These are phyloP conservation scores for Acanthopagrus latus DNA, from an alignment of 2,797 vertebrate species.

Conservation along the genomic window DNA sequence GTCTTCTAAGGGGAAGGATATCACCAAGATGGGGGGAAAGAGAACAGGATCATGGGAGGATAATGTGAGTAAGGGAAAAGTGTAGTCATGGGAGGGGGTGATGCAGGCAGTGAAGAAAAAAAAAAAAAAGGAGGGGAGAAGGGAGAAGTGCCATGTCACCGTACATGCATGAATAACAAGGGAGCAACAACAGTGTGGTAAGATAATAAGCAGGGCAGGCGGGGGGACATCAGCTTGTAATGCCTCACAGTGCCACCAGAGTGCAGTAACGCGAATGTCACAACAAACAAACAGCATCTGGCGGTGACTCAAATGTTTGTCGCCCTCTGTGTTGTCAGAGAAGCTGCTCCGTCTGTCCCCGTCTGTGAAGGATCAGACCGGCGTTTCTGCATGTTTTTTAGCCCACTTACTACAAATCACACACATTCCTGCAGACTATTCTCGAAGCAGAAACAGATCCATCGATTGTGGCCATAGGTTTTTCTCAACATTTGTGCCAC, in stretches of 20 bases:
- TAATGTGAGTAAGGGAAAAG: slow-evolving; percentile 33
- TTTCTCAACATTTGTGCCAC: background rate
- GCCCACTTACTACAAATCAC: slow-evolving; percentile 55
- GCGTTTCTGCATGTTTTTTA: slow-evolving; percentile 65
- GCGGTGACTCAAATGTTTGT: slow-evolving; percentile 81
- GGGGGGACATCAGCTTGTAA: slow-evolving; percentile 32
- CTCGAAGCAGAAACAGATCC: slow-evolving; percentile 7
- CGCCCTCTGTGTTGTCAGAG: slow-evolving; percentile 75
- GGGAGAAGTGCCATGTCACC: slow-evolving; percentile 46
- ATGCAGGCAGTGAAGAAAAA: slow-evolving; percentile 1
- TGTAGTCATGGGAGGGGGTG: slow-evolving; percentile 24
- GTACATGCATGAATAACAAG: slow-evolving; percentile 45
- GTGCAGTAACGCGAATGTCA: slow-evolving; percentile 60
- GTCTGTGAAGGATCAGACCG: slow-evolving; percentile 69
- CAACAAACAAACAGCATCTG: slow-evolving; percentile 76
- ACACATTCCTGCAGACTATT: slow-evolving; percentile 37
- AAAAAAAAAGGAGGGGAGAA: background rate
- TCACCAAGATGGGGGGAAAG: slow-evolving; percentile 50
- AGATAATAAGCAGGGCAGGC: slow-evolving; percentile 9
- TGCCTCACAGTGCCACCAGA: slow-evolving; percentile 68
- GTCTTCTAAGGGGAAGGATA: slow-evolving; percentile 90
- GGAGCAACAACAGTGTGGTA: slow-evolving; percentile 34
- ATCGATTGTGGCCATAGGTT: background rate
- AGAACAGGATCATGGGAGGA: slow-evolving; percentile 41
- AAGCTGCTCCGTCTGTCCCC: slow-evolving; percentile 75